These are phyloP conservation scores for Congeria kusceri DNA, from an alignment of 2,888 invertebrate species.

Conservation along the genomic window DNA sequence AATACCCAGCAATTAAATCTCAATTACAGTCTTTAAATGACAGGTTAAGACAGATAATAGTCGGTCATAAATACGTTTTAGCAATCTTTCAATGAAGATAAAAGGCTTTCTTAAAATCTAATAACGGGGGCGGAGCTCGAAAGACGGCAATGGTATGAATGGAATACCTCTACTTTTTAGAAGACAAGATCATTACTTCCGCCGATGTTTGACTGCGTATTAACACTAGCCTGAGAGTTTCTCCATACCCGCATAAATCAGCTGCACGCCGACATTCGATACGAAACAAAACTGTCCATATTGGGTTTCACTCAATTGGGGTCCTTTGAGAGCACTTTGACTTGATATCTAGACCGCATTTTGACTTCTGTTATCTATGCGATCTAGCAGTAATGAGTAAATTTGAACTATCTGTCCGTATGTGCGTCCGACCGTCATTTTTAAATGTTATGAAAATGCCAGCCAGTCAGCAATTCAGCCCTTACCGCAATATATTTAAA, in stretches of 20 bases:
- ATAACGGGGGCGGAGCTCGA: conserved; percentile 31
- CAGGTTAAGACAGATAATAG: conserved; percentile 28
- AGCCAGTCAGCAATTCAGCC: too few species aligned
- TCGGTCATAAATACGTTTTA: conserved; percentile 39
- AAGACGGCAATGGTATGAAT: conserved; percentile 6
- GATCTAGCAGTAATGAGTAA: too few species aligned
- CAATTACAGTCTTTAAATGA: conserved; percentile 29
- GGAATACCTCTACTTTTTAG: conserved; percentile 30
- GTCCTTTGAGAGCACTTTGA: neutral
- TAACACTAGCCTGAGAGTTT: conserved; percentile 15
- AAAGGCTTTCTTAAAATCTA: conserved; percentile 38
- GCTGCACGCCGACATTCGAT: neutral
- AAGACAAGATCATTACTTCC: conserved; percentile 36
- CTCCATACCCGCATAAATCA: conserved; percentile 28
- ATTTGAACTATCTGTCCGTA: too few species aligned
- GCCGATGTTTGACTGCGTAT: conserved; percentile 20
- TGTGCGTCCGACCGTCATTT: too few species aligned
- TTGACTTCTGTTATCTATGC: too few species aligned
- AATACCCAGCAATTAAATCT: conserved; percentile 36
- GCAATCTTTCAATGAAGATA: conserved; percentile 28
- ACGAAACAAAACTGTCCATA: neutral
- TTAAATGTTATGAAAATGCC: too few species aligned
- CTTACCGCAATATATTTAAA: too few species aligned
- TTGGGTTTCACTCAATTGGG: conserved; percentile 2
- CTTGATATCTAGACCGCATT: too few species aligned